Evolutionary conservation across 2,888 invertebrate genomes (phyloP), one percentile per base, ranked within the genome.

Genomic region (Busseola fusca): DNA sequence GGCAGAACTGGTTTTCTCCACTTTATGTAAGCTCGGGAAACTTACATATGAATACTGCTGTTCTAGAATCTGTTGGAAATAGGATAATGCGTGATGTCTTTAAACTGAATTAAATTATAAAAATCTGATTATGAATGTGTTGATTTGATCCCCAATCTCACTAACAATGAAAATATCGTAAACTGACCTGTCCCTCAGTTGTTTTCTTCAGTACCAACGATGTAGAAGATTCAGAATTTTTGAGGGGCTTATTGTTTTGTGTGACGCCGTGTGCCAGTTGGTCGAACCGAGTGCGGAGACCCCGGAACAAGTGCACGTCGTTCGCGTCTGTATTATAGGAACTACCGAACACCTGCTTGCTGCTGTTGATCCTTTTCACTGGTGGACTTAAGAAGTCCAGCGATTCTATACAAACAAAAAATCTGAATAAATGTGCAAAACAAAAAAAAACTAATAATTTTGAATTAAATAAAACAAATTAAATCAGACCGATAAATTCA

Each of bases 351-450:
- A 69, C 77, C 30, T 77, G 83, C 64, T 68, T 64, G 52, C 58
- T 80, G 69, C 73, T 71, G n/a, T 48, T 58, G 52, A 67, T 67
- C 80, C 89, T 89, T 83, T 89, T 90, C 58, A 90, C 88, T 34
- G 91, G 88, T 18, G 90, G 91, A 85, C 89, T 88, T 68, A 92
- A 82, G 79, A 88, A 89, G 72, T 92, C 90, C 85, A 93, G 85
- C 25, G 90, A 89, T 85, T 92, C 94, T 94, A 92, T 82, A 91
- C 88, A 90, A 88, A 77, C 85, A 85, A 86, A 85, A 85, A 84
- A 86, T 84, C 81, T 84, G 82, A 87, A 88, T 83, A 82, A 82
- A 83, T 56, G 30, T 30, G 68, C 74, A 67, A 68, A 72, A 72
- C 40, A 78, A 72, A 64, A 37, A 34, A 73, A 68, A 62, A 65